A percentile compares a stretch with the other conserved stretches of the same genome.
Evolutionary conservation across 2,888 invertebrate species (phyloP).

Genomic region (Pammene fasciana): DNA sequence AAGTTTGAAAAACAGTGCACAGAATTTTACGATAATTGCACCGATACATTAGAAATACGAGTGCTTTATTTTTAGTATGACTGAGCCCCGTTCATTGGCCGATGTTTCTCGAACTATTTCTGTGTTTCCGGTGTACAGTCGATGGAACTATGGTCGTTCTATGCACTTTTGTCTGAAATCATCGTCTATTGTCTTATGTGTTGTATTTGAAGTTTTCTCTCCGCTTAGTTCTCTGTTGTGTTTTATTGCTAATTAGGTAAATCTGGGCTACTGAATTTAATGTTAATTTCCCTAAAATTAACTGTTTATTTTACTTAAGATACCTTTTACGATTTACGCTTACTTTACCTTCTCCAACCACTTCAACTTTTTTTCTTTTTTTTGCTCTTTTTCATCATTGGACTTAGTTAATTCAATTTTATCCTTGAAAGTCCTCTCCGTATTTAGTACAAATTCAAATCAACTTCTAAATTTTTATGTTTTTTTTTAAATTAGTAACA

Average conservation of each 20-base stretch:
- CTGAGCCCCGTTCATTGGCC: conserved; percentile 38
- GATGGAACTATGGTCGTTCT: conserved; percentile 13
- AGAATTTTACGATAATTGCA: conserved; percentile 39
- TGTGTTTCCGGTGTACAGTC: conserved; percentile 36
- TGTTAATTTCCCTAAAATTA: not conserved
- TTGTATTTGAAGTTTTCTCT: not conserved
- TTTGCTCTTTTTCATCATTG: too few relatives aligned
- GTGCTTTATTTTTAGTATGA: conserved; percentile 40
- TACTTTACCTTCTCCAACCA: not conserved
- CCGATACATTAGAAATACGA: conserved; percentile 34
- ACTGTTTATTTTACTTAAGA: not conserved
- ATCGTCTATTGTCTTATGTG: conserved; percentile 17
- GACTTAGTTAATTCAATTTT: too few relatives aligned
- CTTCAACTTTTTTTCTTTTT: too few relatives aligned
- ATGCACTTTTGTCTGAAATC: conserved; percentile 30
- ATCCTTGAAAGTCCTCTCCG: too few relatives aligned
- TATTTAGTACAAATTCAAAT: too few relatives aligned
- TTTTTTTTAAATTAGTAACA: too few relatives aligned
- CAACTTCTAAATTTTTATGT: too few relatives aligned
- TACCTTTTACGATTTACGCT: not conserved
- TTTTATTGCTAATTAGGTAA: not conserved
- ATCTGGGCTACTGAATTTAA: too few relatives aligned
- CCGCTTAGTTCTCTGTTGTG: not conserved
- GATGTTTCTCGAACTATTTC: conserved; percentile 38
- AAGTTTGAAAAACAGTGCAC: conserved; percentile 22